phyloP scores from a whole-genome alignment of 1,140 invertebrate species.

The Cyclargus thomasi region DNA sequence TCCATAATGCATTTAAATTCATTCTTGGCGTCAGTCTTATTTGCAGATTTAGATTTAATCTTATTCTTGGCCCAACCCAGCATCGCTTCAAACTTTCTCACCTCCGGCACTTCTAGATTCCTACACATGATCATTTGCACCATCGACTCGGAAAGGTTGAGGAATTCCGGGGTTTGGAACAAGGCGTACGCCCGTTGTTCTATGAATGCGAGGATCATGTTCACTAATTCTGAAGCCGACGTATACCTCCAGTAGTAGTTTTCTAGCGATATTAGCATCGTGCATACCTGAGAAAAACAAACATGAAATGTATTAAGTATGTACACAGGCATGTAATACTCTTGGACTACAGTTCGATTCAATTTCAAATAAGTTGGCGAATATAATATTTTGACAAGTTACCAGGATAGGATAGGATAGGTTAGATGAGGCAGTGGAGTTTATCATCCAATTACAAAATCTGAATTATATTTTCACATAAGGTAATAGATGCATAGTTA shows the following conservation, averaged over 20 bases:
- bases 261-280: slow-evolving; percentile 93
- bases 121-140: slow-evolving; percentile 95
- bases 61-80: slow-evolving; percentile 90
- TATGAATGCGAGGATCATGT: slow-evolving; percentile 94
- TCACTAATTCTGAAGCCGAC: slow-evolving; percentile 93
- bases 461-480: too few relatives aligned
- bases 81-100: slow-evolving; percentile 96
- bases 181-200: slow-evolving; percentile 89
- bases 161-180: slow-evolving; percentile 88
- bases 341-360: too few relatives aligned
- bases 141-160: slow-evolving; percentile 94
- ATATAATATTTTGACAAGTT: too few relatives aligned
- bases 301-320: background rate
- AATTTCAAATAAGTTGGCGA: too few relatives aligned
- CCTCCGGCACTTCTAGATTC: slow-evolving; percentile 89
- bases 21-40: slow-evolving; percentile 87
- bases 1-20: slow-evolving; percentile 96
- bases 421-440: too few relatives aligned
- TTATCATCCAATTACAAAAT: too few relatives aligned
- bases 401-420: background rate
- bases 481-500: too few relatives aligned
- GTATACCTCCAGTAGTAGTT: slow-evolving; percentile 97
- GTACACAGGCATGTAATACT: too few relatives aligned
- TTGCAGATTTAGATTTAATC: slow-evolving; percentile 83
- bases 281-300: slow-evolving; percentile 81